Evolutionary conservation across 2,797 vertebrate species (phyloP).

Genomic region (Meriones psammophilus): DNA sequence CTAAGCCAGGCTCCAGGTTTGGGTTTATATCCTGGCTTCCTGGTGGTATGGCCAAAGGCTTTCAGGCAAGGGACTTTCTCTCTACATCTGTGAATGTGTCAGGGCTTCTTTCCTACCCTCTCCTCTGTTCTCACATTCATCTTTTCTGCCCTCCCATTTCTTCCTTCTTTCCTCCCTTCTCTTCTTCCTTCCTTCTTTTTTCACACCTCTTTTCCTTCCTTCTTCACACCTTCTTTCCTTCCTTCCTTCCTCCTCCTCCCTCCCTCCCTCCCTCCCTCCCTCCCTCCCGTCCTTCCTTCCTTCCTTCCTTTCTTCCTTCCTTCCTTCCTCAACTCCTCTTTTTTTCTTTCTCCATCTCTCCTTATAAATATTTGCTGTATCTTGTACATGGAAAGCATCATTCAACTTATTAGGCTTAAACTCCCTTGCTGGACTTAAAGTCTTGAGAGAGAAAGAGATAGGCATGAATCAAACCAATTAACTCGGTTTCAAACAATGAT

Average conservation of each 20-base stretch:
- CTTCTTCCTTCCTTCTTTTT: not conserved
- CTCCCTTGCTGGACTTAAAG: not conserved
- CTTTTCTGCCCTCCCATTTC: not conserved
- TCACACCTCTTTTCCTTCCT: not conserved
- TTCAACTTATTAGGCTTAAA: not conserved
- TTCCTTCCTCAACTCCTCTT: rapidly evolving
- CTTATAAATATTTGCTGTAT: conserved; percentile 9
- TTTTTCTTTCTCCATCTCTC: not conserved
- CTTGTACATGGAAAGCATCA: not conserved
- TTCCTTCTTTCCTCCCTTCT: rapidly evolving
- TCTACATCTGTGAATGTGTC: conserved; percentile 34
- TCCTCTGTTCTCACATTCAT: rapidly evolving
- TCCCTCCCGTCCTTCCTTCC: not conserved
- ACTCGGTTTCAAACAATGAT: not conserved
- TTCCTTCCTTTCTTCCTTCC: rapidly evolving
- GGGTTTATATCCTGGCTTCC: not conserved
- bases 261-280: rapidly evolving
- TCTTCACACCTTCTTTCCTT: not conserved
- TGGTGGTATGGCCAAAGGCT: not conserved
- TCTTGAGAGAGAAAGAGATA: conserved; percentile 26
- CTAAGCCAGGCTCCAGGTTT: not conserved
- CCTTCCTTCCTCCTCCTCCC: not conserved
- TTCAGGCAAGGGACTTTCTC: not conserved
- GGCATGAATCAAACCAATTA: conserved; percentile 11
- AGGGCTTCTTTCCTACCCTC: rapidly evolving